Percentiles rank a stretch among this genome's conserved stretches.
Evolutionary conservation across 2,888 invertebrate species (phyloP).

Genomic region (Thecocarcelia acutangulata): DNA sequence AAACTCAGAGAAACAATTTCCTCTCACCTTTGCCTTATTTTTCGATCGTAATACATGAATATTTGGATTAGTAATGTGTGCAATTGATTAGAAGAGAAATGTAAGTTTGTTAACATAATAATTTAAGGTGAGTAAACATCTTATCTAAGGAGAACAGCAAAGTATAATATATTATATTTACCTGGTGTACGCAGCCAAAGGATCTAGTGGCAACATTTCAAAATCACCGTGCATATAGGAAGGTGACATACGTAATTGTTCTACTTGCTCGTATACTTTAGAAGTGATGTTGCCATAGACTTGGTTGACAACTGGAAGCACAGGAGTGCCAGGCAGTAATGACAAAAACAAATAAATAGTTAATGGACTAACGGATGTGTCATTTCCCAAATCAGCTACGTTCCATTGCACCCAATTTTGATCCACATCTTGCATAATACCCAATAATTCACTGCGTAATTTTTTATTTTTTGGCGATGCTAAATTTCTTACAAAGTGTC

Average conservation of each 20-base stretch:
- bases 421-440: constrained; percentile 73
- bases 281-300: constrained; percentile 71
- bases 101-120: constrained; percentile 22
- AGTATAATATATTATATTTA: constrained; percentile 77
- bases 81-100: constrained; percentile 36
- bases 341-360: constrained; percentile 86
- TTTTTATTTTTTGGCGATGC: constrained; percentile 73
- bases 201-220: constrained; percentile 80
- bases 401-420: constrained; percentile 80
- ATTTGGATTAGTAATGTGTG: constrained; percentile 34
- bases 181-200: constrained; percentile 87
- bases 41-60: constrained; percentile 40
- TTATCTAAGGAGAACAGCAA: background rate
- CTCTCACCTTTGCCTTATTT: constrained; percentile 74
- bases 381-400: constrained; percentile 72
- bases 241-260: constrained; percentile 82
- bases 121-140: background rate
- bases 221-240: constrained; percentile 86
- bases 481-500: constrained; percentile 75
- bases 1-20: background rate
- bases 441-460: constrained; percentile 74
- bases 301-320: constrained; percentile 81
- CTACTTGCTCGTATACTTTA: constrained; percentile 75
- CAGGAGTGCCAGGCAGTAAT: constrained; percentile 90
- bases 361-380: constrained; percentile 72